Evolutionary conservation across 2,797 vertebrate genomes (phyloP).

Genomic region (Petrocephalus sullivani): DNA sequence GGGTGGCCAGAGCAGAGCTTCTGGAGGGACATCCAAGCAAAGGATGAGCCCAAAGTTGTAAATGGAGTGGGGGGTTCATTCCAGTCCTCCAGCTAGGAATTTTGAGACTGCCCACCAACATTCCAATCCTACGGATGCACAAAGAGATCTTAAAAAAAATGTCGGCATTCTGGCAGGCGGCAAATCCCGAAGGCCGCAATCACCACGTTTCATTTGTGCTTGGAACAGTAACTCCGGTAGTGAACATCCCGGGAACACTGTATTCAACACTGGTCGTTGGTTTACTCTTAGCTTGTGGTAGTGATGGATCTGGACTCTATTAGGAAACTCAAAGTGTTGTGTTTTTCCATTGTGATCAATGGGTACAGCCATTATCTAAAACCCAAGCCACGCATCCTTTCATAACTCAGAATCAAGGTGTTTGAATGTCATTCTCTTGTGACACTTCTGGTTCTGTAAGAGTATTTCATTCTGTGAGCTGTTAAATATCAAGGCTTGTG

Average conservation of each 20-base stretch:
- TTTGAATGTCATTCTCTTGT: constrained; percentile 21
- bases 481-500: constrained; percentile 5
- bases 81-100: background rate
- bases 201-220: background rate
- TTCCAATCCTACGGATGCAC: background rate
- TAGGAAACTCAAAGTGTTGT: constrained; percentile 1
- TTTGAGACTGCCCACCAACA: background rate
- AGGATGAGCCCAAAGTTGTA: background rate
- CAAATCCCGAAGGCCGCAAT: background rate
- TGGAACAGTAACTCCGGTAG: constrained; percentile 37
- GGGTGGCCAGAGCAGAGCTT: background rate
- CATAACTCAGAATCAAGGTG: background rate
- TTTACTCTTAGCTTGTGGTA: background rate
- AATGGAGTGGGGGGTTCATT: background rate
- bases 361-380: background rate
- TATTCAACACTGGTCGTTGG: background rate
- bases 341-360: background rate
- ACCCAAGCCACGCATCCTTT: background rate
- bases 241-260: background rate
- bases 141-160: background rate
- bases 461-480: constrained; percentile 7
- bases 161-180: background rate
- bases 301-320: background rate
- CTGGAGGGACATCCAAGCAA: background rate
- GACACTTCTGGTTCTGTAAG: constrained; percentile 6